Base-by-base conservation (phyloP, 1,140 invertebrate species). In the Ips nitidus region DNA sequence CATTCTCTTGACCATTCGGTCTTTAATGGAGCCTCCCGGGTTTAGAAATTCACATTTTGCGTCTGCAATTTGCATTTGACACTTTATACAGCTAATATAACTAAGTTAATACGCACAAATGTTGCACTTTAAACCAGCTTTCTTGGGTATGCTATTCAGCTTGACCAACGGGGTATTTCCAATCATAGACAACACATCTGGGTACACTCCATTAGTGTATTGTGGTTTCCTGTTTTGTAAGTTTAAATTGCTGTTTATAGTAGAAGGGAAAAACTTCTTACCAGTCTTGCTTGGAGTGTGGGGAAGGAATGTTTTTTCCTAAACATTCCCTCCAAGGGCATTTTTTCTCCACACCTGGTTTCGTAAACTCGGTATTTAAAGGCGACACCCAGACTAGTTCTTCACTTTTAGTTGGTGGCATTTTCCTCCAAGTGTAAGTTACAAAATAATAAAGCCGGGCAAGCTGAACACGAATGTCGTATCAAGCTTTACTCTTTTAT, bases 21-120 rank as follows among this genome's bases (percentile, higher is more conserved):
- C 98, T 79, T 99, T 99, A 0, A 99, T 93, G 72, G 94, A 97
- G 41, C 98, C 98, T 68, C 97, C 98, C 66, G 97, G 93, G 83
- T 98, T 99, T 61, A 98, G 86, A 81, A 91, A 99, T 81, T 99
- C 98, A 83, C 96, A 98, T 85, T 99, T 99, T n/a, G 64, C 69
- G 37, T 61, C 69, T 71, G 45, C 59, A 47, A 99, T 99, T 45
- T 36, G 37, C 1, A 53, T 36, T 37, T 36, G 4, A 59, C 5
- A n/a, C 7, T 41, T 59, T 2, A 39, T 41, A 86, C 83, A 94
- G 95, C 98, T 73, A 80, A 82, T 70, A 69, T 40, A 37, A 63
- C 38, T 60, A 50, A 50, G 38, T 56, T 8, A 41, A 59, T 41
- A 91, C 94, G 91, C 87, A 98, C 97, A 93, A 76, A 99, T 87